Evolutionary conservation across 1,140 invertebrate species (phyloP), one percentile per base, ranked within the genome.

Genomic region (Ceratoteleas bidentatus): DNA sequence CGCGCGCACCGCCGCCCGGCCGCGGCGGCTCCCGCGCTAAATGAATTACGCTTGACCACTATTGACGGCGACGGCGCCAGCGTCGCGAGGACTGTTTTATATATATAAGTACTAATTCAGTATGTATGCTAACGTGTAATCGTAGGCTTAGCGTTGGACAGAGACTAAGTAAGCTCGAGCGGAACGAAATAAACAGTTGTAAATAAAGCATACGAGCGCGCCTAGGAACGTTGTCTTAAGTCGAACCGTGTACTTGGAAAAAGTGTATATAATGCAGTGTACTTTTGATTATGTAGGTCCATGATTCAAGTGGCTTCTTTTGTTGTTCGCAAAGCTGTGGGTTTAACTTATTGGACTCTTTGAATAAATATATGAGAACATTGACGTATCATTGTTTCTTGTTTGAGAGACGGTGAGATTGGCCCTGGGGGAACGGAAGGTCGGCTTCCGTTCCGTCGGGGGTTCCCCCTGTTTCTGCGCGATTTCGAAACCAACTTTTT

Each of bases 181-280:
- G 68, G 50, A 68, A 80, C 62, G 77, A 89, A 89, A 83, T 84
- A 86, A 60, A 76, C 49, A 69, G 77, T 74, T 81, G 78, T 75
- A 81, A 64, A 81, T 74, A 81, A 64, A 80, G 2, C 86, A 89
- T 86, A 88, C 85, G 88, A 90, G 90, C 88, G 64, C 83, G 88
- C 88, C 87, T 92, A 91, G 88, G 84, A 85, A 89, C 61, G 56
- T 62, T 80, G 49, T 87, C 80, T 80, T 91, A 91, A 91, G 87
- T 83, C 84, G 84, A 80, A 90, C 81, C 84, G 90, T 91, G 90
- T 91, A 91, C 89, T 91, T 91, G 87, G 86, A 90, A 87, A 86
- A 90, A 88, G 88, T 91, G 89, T 92, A 92, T 92, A 92, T 91
- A 90, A 90, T 86, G 88, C 89, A 91, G 88, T 91, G 90, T 91